phyloP scores from a whole-genome alignment of 2,113 vertebrate species.

The Platichthys flesus region DNA sequence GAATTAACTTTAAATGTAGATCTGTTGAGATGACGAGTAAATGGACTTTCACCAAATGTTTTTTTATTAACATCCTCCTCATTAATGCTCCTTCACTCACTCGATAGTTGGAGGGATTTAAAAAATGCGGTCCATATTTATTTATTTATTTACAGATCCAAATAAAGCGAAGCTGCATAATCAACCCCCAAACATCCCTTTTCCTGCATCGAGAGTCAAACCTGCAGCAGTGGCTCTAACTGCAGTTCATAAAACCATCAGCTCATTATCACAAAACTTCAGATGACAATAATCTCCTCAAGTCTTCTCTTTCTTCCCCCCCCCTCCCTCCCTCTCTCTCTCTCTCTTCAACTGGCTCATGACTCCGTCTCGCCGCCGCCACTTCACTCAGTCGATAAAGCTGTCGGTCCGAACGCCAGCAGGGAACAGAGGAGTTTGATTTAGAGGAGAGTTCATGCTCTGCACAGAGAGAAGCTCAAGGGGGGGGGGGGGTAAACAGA shows the following conservation, averaged over 20 bases:
- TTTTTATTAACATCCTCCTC: no score
- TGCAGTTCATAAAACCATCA: constrained; percentile 3
- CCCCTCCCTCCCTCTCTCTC: constrained; percentile 23
- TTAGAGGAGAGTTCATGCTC: constrained; percentile 34
- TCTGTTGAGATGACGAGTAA: no score
- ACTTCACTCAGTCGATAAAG: constrained; percentile 39
- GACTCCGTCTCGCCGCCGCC: constrained; percentile 32
- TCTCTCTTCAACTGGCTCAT: constrained; percentile 36
- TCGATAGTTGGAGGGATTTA: no score
- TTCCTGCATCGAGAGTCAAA: no score
- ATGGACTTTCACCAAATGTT: no score
- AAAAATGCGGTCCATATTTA: no score
- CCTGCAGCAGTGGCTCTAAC: neutral
- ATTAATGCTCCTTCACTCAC: no score
- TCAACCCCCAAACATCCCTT: no score
- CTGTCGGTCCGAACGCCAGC: constrained; percentile 33
- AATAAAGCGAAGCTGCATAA: no score
- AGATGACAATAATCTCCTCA: constrained; percentile 14
- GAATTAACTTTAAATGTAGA: no score
- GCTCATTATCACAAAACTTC: constrained; percentile 11
- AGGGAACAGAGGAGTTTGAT: constrained; percentile 46
- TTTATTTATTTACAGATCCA: no score
- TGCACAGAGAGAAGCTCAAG: constrained; percentile 2
- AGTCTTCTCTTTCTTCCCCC: neutral
- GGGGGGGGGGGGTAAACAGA: neutral